Percentiles rank a stretch among this genome's conserved stretches.
These are phyloP conservation scores for Naso thynnoides DNA, from an alignment of 2,797 vertebrate genomes.

Conservation along the genomic window DNA sequence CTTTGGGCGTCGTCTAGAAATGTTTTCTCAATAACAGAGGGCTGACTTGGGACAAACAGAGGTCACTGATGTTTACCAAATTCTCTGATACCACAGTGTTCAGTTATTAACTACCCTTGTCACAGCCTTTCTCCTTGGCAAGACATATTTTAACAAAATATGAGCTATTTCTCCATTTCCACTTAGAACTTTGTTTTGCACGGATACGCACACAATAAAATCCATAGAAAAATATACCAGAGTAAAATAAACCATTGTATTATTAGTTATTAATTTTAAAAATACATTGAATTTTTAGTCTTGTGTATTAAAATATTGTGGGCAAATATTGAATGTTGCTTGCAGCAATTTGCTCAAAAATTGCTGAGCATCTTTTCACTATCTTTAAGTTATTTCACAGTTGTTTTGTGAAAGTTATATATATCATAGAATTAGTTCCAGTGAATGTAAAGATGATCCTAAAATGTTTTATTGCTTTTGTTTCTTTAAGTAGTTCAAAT, in stretches of 20 bases:
- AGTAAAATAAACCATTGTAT: no score
- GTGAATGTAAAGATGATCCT: background rate
- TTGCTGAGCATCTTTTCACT: background rate
- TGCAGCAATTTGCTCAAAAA: background rate
- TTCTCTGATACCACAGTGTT: constrained; percentile 73
- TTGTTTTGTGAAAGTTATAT: background rate
- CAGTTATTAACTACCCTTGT: constrained; percentile 83
- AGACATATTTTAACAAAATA: constrained; percentile 28
- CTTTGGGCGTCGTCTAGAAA: constrained; percentile 31
- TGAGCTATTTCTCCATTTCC: no score
- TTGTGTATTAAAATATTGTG: no score
- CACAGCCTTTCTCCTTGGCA: constrained; percentile 64
- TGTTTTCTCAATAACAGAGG: constrained; percentile 32
- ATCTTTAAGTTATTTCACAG: background rate
- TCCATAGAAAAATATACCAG: background rate
- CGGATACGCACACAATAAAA: no score
- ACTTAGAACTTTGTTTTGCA: no score
- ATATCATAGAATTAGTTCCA: background rate
- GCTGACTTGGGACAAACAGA: constrained; percentile 43
- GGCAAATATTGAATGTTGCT: background rate
- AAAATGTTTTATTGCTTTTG: background rate
- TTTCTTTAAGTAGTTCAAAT: constrained; percentile 9
- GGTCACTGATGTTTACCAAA: constrained; percentile 70
- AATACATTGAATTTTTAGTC: no score
- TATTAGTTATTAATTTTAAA: no score